Evolutionary conservation across 2,888 invertebrate genomes (phyloP).

Genomic region (Heteromyza rotundicornis): DNA sequence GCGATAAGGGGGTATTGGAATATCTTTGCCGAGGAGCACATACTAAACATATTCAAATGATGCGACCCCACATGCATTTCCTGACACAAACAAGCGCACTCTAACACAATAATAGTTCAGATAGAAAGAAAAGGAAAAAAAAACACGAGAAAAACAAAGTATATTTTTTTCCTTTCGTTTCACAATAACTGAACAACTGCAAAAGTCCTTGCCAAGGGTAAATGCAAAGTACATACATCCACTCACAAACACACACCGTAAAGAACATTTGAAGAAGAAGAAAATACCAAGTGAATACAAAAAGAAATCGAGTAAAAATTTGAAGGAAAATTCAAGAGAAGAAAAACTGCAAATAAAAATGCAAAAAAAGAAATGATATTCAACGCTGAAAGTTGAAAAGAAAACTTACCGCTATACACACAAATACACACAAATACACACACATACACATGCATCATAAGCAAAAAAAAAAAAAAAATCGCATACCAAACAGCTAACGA

Average conservation of each 20-base stretch:
- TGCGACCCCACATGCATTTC: too few relatives aligned
- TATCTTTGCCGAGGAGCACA: too few relatives aligned
- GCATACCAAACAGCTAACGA: conserved; percentile 25
- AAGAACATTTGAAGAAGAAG: not conserved
- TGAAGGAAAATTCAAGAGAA: conserved; percentile 28
- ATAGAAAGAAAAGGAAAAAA: conserved; percentile 40
- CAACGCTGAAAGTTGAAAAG: conserved; percentile 11
- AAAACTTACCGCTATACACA: not conserved
- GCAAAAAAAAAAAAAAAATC: conserved; percentile 20
- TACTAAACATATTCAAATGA: too few relatives aligned
- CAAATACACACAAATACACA: not conserved
- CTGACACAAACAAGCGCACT: too few relatives aligned
- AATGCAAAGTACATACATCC: conserved; percentile 45
- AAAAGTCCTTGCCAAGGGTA: conserved; percentile 58
- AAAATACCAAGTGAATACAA: not conserved
- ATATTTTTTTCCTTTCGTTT: conserved; percentile 21
- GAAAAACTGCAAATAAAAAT: conserved; percentile 21
- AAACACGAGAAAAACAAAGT: conserved; percentile 53
- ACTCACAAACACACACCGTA: not conserved
- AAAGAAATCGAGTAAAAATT: not conserved
- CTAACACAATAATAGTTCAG: too few relatives aligned
- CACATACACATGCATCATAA: not conserved
- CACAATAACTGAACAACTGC: conserved; percentile 18
- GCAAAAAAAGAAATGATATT: conserved; percentile 12
- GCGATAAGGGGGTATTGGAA: too few relatives aligned